Percentiles rank a stretch among this genome's conserved stretches.
Conservation (phyloP, 2,888 invertebrate species). For the Tetrapedia diversipes region DNA sequence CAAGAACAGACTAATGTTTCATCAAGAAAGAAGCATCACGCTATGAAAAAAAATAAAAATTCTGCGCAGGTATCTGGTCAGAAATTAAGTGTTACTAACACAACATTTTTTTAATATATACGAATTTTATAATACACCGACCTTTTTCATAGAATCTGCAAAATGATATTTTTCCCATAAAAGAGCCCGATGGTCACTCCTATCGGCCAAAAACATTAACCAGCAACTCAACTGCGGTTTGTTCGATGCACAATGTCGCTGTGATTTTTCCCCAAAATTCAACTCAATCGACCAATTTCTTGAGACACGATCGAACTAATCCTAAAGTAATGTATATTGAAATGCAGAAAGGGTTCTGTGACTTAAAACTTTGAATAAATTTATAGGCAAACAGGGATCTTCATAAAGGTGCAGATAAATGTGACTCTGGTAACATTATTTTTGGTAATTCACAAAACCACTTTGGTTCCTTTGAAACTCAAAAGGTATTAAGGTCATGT, state of each 20-base stretch:
- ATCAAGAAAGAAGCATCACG: constrained; percentile 1
- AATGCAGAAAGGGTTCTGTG: too few species aligned
- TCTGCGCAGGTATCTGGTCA: constrained; percentile 16
- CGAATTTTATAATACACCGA: not conserved
- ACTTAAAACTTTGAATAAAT: not conserved
- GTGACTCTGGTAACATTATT: not conserved
- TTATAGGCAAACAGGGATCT: not conserved
- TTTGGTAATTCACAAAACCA: not conserved
- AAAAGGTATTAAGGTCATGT: not conserved
- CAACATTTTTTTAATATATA: too few species aligned
- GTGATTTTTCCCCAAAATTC: constrained; percentile 26
- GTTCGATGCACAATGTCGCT: constrained; percentile 38
- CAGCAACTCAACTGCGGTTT: constrained; percentile 22
- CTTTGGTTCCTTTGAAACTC: not conserved
- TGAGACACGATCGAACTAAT: constrained; percentile 2
- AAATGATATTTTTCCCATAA: constrained; percentile 20
- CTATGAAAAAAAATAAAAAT: constrained; percentile 5
- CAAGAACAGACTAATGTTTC: constrained; percentile 10
- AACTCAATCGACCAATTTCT: not conserved
- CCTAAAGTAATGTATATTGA: constrained; percentile 15
- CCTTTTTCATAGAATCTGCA: constrained; percentile 1
- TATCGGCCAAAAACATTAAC: constrained; percentile 11
- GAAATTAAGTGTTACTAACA: not conserved
- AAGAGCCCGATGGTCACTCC: not conserved
- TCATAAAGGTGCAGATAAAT: not conserved